Conservation (phyloP, 2,113 vertebrate species). For the Mesocricetus auratus region DNA sequence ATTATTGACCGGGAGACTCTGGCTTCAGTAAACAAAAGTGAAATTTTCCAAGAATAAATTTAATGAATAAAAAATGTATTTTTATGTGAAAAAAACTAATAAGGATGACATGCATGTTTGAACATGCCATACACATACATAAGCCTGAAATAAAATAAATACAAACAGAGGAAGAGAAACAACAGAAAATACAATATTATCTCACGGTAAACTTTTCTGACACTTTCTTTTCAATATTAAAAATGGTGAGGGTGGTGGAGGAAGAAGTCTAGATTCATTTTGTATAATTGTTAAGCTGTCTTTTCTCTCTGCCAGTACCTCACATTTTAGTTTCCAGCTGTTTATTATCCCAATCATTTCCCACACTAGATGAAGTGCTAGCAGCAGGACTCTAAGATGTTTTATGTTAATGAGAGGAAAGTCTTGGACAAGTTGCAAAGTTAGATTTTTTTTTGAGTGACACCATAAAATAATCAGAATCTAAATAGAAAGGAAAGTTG, state of each 20-base stretch:
- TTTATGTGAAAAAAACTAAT: neutral
- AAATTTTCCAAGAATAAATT: neutral
- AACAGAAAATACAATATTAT: neutral
- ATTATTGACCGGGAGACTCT: neutral
- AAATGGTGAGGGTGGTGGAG: slow-evolving; percentile 54
- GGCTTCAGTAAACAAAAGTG: neutral
- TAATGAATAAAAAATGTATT: neutral
- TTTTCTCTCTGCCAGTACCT: slow-evolving; percentile 41
- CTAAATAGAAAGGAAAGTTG: slow-evolving; percentile 76
- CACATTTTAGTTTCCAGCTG: slow-evolving; percentile 73
- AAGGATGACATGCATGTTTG: neutral
- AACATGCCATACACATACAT: neutral
- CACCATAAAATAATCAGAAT: slow-evolving; percentile 72
- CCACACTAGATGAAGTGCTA: slow-evolving; percentile 47
- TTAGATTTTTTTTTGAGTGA: slow-evolving; percentile 77
- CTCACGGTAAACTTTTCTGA: slow-evolving; percentile 8
- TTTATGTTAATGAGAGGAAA: slow-evolving; percentile 78
- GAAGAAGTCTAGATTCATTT: slow-evolving; percentile 72
- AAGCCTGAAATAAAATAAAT: neutral
- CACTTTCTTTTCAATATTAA: slow-evolving; percentile 39
- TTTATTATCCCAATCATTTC: slow-evolving; percentile 67
- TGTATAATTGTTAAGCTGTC: slow-evolving; percentile 50
- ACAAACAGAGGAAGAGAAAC: neutral
- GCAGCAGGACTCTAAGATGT: slow-evolving; percentile 67
- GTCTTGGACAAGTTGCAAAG: slow-evolving; percentile 78